Base-by-base conservation (phyloP, 1,140 invertebrate species). In the Penaeus japonicus region DNA sequence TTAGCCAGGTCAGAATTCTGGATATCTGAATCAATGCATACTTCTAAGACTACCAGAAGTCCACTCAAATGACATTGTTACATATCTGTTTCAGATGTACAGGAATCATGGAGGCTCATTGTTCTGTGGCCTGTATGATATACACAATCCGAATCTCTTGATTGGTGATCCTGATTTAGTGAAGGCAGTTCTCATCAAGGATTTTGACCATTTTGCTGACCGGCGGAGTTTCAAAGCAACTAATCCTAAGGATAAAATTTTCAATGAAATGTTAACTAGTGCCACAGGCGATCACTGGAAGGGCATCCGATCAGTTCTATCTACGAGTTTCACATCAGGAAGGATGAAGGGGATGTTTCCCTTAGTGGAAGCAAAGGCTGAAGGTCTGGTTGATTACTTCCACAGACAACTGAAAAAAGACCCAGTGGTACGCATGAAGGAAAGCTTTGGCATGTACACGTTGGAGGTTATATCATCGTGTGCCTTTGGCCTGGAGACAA, bases 191-290 rank as follows among this genome's bases (percentile, higher is more conserved):
- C 92, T 93, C 0, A 92, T 96, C 0, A 95, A 95, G 91, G 94
- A 95, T 84, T 96, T 96, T 87, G 94, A 95, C 4, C 91, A 94
- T 90, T 96, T 95, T 85, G 91, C 93, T 0, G 93, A 47, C 5
- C 47, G 47, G 47, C 47, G 91, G 17, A n/a, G 4, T 18, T 35
- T 59, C 7, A 35, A 24, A 4, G 15, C 47, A 15, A 12, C 47
- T 15, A 47, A 47, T 47, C 47, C 47, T 15, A 53, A 22, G 27
- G 85, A 84, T 27, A 85, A 84, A n/a, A 30, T 84, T 15, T 55
- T 47, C 0, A 90, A 87, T 20, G 65, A 87, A 12, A 53, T 86
- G n/a, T 57, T 90, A 22, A 87, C 80, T 0, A n/a, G 1, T 0
- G 22, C 80, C 18, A 84, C 39, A 18, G 89, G 89, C 0, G 57